phyloP scores from a whole-genome alignment of 2,797 vertebrate species.

The Rhadinocentrus ornatus region DNA sequence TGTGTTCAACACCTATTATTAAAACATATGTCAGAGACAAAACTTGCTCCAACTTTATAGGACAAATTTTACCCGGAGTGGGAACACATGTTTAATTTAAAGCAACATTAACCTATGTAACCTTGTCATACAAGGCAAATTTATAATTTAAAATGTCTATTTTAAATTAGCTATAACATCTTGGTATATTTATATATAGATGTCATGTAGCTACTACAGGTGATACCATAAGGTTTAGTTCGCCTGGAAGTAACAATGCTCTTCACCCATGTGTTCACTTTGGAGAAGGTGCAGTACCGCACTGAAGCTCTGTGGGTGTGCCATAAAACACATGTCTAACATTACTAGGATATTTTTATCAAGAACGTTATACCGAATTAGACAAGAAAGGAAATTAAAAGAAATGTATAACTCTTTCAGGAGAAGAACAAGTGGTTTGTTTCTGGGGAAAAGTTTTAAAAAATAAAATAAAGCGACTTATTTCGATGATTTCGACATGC shows the following conservation, averaged over 20 bases:
- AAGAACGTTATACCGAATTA: background rate
- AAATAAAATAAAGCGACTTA: background rate
- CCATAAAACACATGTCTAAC: conserved; percentile 37
- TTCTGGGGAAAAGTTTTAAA: background rate
- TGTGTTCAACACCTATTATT: background rate
- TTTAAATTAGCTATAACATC: background rate
- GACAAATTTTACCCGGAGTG: background rate
- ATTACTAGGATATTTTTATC: background rate
- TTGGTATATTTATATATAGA: background rate
- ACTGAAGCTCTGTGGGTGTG: conserved; percentile 45
- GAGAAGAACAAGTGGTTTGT: background rate
- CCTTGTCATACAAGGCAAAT: background rate
- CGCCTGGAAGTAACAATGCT: background rate
- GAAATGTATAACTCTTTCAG: background rate
- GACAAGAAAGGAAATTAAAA: background rate
- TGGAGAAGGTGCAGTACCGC: conserved; percentile 2
- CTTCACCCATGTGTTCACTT: conserved; percentile 13
- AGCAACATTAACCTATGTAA: background rate
- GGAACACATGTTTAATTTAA: conserved; percentile 7
- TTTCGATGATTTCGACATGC: background rate
- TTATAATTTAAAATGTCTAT: background rate
- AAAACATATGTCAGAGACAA: conserved; percentile 9
- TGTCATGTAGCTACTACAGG: background rate
- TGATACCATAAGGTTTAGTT: background rate
- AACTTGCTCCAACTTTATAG: conserved; percentile 24